A percentile compares a stretch with the other conserved stretches of the same genome.
Conservation (phyloP, 2,888 invertebrate species). For the Idaea biselata region DNA sequence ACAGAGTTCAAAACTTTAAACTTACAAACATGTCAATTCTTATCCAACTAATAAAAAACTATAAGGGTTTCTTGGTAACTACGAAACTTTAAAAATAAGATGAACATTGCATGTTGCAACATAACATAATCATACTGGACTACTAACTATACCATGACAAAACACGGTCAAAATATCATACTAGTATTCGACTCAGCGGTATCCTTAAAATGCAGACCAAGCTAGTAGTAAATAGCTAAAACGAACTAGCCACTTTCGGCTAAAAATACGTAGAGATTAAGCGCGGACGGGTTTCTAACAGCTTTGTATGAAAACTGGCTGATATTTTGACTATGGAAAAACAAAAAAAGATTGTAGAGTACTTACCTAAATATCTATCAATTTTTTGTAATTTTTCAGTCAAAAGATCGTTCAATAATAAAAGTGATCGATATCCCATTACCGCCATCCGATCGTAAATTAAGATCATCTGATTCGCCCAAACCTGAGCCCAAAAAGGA, state of each 20-base stretch:
- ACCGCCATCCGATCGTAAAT: conserved; percentile 51
- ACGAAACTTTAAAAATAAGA: background rate
- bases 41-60: too few relatives aligned
- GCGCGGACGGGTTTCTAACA: background rate
- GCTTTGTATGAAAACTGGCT: background rate
- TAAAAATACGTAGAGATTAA: too few relatives aligned
- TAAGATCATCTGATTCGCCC: conserved; percentile 63
- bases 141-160: background rate
- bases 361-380: background rate
- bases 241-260: too few relatives aligned
- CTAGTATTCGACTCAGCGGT: too few relatives aligned
- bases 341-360: background rate
- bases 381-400: conserved; percentile 42
- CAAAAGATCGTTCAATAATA: conserved; percentile 60
- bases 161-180: too few relatives aligned
- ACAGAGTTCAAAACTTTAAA: too few relatives aligned
- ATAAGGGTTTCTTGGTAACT: too few relatives aligned
- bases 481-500: conserved; percentile 48
- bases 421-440: conserved; percentile 57
- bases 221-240: too few relatives aligned
- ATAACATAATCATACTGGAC: background rate
- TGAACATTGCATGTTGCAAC: background rate
- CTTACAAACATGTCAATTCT: too few relatives aligned
- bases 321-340: background rate
- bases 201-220: too few relatives aligned